Evolutionary conservation across 2,113 vertebrate genomes (phyloP).

Genomic region (Cacatua alba): DNA sequence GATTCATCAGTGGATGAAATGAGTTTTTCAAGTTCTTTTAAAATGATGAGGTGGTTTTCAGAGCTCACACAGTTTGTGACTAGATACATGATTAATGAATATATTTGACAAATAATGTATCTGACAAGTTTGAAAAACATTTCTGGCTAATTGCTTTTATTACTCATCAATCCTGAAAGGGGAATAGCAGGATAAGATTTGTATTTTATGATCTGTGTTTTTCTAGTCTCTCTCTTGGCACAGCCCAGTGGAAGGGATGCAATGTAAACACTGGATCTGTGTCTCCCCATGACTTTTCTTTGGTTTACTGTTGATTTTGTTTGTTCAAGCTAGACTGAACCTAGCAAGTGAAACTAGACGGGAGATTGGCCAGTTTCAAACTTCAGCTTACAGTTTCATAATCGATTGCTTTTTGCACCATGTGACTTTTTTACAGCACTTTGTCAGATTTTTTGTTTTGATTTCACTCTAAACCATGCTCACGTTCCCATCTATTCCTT

Average conservation of each 20-base stretch:
- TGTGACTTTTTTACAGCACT: not conserved
- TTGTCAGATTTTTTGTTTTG: not conserved
- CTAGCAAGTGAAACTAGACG: not conserved
- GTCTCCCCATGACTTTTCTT: not conserved
- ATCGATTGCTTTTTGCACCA: not conserved
- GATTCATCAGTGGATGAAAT: slow-evolving; percentile 44
- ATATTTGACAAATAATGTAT: slow-evolving; percentile 45
- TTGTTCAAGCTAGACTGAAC: not conserved
- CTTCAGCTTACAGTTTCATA: not conserved
- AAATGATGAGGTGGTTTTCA: slow-evolving; percentile 54
- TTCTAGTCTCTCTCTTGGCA: not conserved
- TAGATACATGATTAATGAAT: slow-evolving; percentile 24
- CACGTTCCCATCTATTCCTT: not conserved
- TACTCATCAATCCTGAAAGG: slow-evolving; percentile 22
- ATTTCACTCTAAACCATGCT: not conserved
- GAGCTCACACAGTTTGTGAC: slow-evolving; percentile 16
- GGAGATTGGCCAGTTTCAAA: not conserved
- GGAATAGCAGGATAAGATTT: not conserved
- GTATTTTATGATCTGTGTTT: not conserved
- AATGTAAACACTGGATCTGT: not conserved
- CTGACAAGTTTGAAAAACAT: slow-evolving; percentile 56
- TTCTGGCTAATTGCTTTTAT: slow-evolving; percentile 56
- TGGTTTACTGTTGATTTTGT: not conserved
- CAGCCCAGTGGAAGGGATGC: not conserved
- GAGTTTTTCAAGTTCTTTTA: slow-evolving; percentile 48